These are phyloP conservation scores for Eupeodes latifasciatus DNA, from an alignment of 2,888 invertebrate species.

Conservation along the genomic window DNA sequence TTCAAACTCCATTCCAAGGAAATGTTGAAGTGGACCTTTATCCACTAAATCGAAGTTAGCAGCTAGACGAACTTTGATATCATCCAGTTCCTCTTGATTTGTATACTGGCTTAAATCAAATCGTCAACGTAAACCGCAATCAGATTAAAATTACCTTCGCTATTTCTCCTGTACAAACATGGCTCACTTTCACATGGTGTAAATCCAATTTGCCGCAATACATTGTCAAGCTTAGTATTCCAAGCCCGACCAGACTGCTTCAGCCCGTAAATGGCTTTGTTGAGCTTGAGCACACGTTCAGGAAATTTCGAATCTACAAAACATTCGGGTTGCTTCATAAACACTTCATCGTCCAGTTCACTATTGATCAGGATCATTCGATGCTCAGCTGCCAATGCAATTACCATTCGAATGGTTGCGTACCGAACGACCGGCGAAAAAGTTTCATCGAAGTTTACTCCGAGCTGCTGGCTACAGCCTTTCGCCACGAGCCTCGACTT, in stretches of 20 bases:
- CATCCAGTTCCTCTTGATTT: no score
- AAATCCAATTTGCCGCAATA: slow-evolving; percentile 42
- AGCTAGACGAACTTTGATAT: no score
- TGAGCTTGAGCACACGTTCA: neutral
- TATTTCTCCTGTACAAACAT: neutral
- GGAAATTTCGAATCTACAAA: slow-evolving; percentile 5
- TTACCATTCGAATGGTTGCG: slow-evolving; percentile 58
- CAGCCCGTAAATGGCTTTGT: slow-evolving; percentile 70
- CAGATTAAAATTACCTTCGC: no score
- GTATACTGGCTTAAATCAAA: no score
- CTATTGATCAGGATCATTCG: slow-evolving; percentile 41
- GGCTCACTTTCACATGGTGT: no score
- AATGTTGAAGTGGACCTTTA: no score
- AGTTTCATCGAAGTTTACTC: slow-evolving; percentile 68
- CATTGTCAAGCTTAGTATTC: slow-evolving; percentile 48
- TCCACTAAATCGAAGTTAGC: no score
- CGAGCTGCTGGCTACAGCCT: slow-evolving; percentile 53
- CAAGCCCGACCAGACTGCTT: slow-evolving; percentile 71
- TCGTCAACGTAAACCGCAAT: no score
- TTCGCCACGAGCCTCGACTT: slow-evolving; percentile 53
- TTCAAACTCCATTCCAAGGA: no score
- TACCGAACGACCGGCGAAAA: slow-evolving; percentile 72
- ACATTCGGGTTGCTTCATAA: slow-evolving; percentile 46
- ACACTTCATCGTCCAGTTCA: slow-evolving; percentile 54
- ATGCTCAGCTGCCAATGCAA: slow-evolving; percentile 65